Conservation (phyloP, 2,113 vertebrate species). For the Chaenogobius annularis region DNA sequence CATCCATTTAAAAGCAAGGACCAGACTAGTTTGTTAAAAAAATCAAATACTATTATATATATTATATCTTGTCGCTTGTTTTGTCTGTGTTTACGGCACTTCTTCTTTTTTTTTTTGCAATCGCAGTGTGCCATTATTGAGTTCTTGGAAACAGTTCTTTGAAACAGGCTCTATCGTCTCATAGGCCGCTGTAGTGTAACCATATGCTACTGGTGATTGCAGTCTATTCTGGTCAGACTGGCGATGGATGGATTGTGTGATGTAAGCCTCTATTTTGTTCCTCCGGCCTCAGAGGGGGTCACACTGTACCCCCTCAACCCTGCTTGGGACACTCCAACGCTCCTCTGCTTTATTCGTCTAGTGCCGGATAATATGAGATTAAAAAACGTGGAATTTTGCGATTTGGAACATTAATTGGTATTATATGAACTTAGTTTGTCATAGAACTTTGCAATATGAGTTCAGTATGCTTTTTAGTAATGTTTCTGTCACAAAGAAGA, state of each 20-base stretch:
- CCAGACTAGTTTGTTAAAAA: too few species aligned
- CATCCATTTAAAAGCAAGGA: too few species aligned
- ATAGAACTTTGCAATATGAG: not conserved
- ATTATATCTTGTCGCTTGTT: too few species aligned
- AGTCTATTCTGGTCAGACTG: constrained; percentile 72
- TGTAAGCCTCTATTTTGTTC: constrained; percentile 74
- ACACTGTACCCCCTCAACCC: constrained; percentile 38
- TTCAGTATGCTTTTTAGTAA: not conserved
- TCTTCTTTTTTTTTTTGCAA: not conserved
- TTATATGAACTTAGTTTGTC: not conserved
- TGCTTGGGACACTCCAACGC: constrained; percentile 25
- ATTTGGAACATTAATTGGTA: not conserved
- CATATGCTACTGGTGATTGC: constrained; percentile 48
- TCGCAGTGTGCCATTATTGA: not conserved
- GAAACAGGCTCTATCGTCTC: constrained; percentile 14
- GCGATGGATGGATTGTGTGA: constrained; percentile 65
- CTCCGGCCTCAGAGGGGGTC: constrained; percentile 30
- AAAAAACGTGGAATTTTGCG: not conserved
- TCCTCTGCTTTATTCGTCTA: not conserved
- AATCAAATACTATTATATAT: too few species aligned
- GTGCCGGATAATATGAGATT: not conserved
- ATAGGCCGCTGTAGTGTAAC: constrained; percentile 41
- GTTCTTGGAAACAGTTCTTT: constrained; percentile 15
- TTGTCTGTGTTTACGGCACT: not conserved
- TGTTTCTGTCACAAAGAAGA: not conserved